Evolutionary conservation across 2,888 invertebrate species (phyloP), one percentile per base, ranked within the genome.

Genomic region (Spisula subtruncata): DNA sequence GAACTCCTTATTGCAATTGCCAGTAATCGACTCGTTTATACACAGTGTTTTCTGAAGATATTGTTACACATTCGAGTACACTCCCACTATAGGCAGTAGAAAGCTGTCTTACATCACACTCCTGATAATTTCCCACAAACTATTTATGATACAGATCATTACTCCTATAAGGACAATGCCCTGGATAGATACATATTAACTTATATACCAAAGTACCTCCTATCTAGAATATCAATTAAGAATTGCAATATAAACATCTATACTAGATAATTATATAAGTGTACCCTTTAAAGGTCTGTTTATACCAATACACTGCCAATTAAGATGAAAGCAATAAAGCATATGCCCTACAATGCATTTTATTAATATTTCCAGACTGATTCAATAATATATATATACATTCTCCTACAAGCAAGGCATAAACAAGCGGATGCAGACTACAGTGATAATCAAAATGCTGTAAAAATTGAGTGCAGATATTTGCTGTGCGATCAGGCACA

Each of bases 401-500:
- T 25, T 66, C 60, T 14, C 35, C 75, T 75, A 75, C 18, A 32
- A 75, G 75, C 75, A 14, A 66, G 32, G 32, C 18, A 75, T 35
- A 75, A 75, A 35, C 32, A 75, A 75, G 75, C 75, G 20, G 35
- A 32, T 75, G 75, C 75, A 75, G 75, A 35, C 75, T 75, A 75
- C 75, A 75, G 32, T 75, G 32, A 75, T 75, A 35, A 75, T 35
- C 25, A 32, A 35, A 16, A 18, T 75, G 75, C 75, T 35, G 75
- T 12, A 75, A 75, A 71, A 71, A 71, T 32, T 32, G 35, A 75
- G 75, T 75, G 75, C 75, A 75, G 51, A 51, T 18, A 18, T 51
- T 48, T 51, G 60, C 60, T 56, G 85, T 85, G 85, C 80, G 75
- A 54, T 80, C 25, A 25, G 48, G 80, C 85, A 85, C 85, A 80